phyloP scores from a whole-genome alignment of 2,888 invertebrate genomes.

The Gymnoscelis rufifasciata region DNA sequence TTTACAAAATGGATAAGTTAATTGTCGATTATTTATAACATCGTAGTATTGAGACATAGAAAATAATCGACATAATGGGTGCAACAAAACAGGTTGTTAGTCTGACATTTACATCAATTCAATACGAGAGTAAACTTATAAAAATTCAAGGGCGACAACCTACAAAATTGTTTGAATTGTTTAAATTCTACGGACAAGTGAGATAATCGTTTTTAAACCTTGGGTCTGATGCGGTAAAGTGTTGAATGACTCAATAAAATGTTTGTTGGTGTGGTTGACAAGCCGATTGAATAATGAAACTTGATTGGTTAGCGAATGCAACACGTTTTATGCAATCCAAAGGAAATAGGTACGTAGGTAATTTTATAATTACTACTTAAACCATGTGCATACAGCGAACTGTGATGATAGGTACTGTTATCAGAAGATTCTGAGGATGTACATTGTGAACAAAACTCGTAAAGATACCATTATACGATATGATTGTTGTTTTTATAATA shows the following conservation, averaged over 20 bases:
- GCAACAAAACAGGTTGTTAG: slow-evolving; percentile 10
- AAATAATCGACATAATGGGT: slow-evolving; percentile 2
- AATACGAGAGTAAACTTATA: slow-evolving; percentile 28
- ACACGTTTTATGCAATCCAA: slow-evolving; percentile 22
- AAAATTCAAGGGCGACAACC: slow-evolving; percentile 32
- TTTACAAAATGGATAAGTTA: too few species aligned
- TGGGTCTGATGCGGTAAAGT: slow-evolving; percentile 8
- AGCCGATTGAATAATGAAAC: slow-evolving; percentile 37
- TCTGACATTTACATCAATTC: slow-evolving; percentile 27
- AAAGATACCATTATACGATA: too few species aligned
- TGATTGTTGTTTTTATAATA: too few species aligned
- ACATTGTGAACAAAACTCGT: too few species aligned
- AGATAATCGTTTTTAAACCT: slow-evolving; percentile 4
- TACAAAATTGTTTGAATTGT: slow-evolving; percentile 28
- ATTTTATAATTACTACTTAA: neutral
- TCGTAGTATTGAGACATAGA: neutral
- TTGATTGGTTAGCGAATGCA: slow-evolving; percentile 38
- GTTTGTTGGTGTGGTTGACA: slow-evolving; percentile 41
- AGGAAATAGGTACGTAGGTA: slow-evolving; percentile 4
- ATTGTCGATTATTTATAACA: too few species aligned
- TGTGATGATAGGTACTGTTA: neutral
- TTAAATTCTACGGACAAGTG: slow-evolving; percentile 6
- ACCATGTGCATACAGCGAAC: neutral
- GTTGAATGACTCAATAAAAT: slow-evolving; percentile 14
- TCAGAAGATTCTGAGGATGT: neutral